A percentile compares a stretch with the other conserved stretches of the same genome.
phyloP scores from a whole-genome alignment of 2,113 vertebrate species.

The Potamarius usumacintae region DNA sequence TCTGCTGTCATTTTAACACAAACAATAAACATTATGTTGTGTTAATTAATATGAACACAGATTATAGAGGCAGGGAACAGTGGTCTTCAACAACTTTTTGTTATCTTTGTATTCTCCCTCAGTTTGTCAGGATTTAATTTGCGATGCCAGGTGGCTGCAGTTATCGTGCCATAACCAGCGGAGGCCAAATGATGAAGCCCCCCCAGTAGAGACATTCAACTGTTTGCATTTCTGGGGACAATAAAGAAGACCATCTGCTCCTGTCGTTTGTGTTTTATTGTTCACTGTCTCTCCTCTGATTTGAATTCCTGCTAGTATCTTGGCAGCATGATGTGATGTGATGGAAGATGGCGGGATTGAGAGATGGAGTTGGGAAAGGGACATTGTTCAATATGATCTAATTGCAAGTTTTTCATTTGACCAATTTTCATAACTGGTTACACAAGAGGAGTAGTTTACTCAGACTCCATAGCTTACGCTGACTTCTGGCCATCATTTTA shows the following conservation, averaged over 20 bases:
- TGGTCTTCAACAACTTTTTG: constrained; percentile 36
- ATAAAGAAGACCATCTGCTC: constrained; percentile 78
- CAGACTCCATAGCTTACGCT: not conserved
- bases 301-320: constrained; percentile 33
- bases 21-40: not conserved
- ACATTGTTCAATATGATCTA: not conserved
- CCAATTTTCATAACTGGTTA: not conserved
- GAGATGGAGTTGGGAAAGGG: not conserved
- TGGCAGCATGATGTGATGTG: constrained; percentile 50
- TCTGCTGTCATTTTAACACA: not conserved
- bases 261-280: constrained; percentile 76
- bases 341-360: constrained; percentile 51
- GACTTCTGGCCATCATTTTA: not conserved
- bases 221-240: constrained; percentile 77
- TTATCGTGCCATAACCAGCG: constrained; percentile 60
- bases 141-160: constrained; percentile 58
- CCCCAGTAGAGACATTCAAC: constrained; percentile 72
- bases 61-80: constrained; percentile 33
- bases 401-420: not conserved
- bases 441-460: not conserved
- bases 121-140: constrained; percentile 65
- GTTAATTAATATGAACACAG: constrained; percentile 29
- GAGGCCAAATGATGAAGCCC: constrained; percentile 68
- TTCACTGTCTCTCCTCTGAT: constrained; percentile 44
- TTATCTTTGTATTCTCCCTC: constrained; percentile 56